These are phyloP conservation scores for Agrypnia vestita DNA, from an alignment of 1,140 invertebrate genomes.

Conservation along the genomic window DNA sequence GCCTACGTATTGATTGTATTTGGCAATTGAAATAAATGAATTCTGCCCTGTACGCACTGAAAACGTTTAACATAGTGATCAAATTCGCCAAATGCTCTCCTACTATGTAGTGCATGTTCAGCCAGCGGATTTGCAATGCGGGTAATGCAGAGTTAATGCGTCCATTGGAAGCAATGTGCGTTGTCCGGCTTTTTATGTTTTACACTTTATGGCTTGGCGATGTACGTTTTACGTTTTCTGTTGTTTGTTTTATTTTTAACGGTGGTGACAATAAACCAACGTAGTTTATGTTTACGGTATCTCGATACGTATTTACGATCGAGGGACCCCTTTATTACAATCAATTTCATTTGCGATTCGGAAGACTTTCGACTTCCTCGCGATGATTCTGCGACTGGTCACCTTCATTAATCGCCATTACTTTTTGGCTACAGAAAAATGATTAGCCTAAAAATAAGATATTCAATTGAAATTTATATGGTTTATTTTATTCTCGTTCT, in stretches of 20 bases:
- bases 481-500: too few relatives aligned
- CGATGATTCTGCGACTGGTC: too few relatives aligned
- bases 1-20: background rate
- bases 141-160: background rate
- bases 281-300: conserved; percentile 53
- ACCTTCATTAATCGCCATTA: too few relatives aligned
- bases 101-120: background rate
- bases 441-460: too few relatives aligned
- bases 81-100: background rate
- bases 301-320: conserved; percentile 46
- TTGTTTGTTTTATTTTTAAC: conserved; percentile 41
- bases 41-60: background rate
- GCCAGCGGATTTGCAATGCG: background rate
- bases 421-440: too few relatives aligned
- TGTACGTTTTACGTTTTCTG: conserved; percentile 35
- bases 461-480: too few relatives aligned
- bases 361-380: background rate
- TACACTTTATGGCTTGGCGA: conserved; percentile 29
- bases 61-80: background rate
- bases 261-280: conserved; percentile 46
- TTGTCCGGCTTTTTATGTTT: conserved; percentile 44
- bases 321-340: conserved; percentile 37
- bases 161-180: conserved; percentile 18
- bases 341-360: conserved; percentile 46
- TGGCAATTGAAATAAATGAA: background rate